These are phyloP conservation scores for Spinus pinus DNA, from an alignment of 2,797 vertebrate genomes.

Conservation along the genomic window DNA sequence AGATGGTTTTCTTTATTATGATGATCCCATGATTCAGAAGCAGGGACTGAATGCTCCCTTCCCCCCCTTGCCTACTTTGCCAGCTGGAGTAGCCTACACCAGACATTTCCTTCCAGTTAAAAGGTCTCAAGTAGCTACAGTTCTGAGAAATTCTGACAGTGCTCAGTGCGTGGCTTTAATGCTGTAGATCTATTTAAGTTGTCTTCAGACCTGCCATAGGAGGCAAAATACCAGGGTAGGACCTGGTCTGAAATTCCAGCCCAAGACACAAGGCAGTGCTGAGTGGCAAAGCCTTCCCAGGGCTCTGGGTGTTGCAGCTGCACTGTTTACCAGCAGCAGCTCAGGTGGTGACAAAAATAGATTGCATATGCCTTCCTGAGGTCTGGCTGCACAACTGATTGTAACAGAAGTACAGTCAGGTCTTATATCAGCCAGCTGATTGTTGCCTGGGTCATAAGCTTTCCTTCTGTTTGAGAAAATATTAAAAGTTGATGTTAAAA, in stretches of 20 bases:
- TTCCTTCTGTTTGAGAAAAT: not conserved
- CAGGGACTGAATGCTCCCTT: not conserved
- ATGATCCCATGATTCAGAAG: not conserved
- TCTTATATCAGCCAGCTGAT: not conserved
- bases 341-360: not conserved
- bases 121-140: not conserved
- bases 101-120: not conserved
- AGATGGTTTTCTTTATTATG: not conserved
- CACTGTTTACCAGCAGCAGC: too few species aligned
- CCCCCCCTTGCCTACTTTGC: not conserved
- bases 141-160: not conserved
- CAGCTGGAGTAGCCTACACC: not conserved
- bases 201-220: not conserved
- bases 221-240: not conserved
- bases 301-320: not conserved
- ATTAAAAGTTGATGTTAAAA: not conserved
- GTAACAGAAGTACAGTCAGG: not conserved
- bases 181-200: not conserved
- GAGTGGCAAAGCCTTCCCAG: not conserved
- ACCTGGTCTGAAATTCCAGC: not conserved
- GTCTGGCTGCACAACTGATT: not conserved
- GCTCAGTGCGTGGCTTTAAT: not conserved
- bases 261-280: accelerated
- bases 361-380: not conserved
- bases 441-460: not conserved